Evolutionary conservation across 2,113 vertebrate genomes (phyloP), one percentile per base, ranked within the genome.

Genomic region (Elgaria multicarinata): DNA sequence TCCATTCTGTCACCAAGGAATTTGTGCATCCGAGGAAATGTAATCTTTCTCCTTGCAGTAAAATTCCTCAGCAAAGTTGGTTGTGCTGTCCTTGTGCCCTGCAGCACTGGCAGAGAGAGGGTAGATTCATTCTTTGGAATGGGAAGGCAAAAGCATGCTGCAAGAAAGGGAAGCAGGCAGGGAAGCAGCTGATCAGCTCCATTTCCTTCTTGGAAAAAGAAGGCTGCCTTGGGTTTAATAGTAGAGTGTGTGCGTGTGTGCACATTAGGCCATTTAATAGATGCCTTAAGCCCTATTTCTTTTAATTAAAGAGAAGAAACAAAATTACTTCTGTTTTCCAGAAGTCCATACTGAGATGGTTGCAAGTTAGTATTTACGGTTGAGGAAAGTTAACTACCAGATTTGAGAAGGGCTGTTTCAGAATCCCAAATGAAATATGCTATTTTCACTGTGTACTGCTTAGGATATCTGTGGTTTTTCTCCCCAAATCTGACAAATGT

Each of bases 381-480:
- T 71, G 72, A 53, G 55, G 66, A 5, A 92, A 55, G 67, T 91
- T 90, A 75, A 78, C 62, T 46, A 1, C 31, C 82, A 66, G 64
- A 12, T 69, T 83, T 86, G 39, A 82, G 16, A 18, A 91, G 44
- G 46, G 7, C 6, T 31, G 50, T 62, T 2, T 42, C 36, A 44
- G 53, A 77, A 78, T 36, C 85, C 86, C 69, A 46, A 36, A 79
- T 86, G 28, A 77, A 82, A 64, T 64, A 75, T 36, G 44, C 89
- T 91, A 91, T 81, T 90, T 62, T 22, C 79, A 2, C 4, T 42
- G 1, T 87, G 75, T 31, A 31, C 87, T 91, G 89, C 80, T 90
- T 64, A 28, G 55, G 58, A 85, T 93, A 79, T 31, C 53, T 10
- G 46, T 94, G 87, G 88, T 80, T n/a, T 92, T 93, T 87, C 87